Percentiles rank a stretch among this genome's conserved stretches.
Conservation (phyloP, 1,140 invertebrate genomes). For the Drosophila punjabiensis region DNA sequence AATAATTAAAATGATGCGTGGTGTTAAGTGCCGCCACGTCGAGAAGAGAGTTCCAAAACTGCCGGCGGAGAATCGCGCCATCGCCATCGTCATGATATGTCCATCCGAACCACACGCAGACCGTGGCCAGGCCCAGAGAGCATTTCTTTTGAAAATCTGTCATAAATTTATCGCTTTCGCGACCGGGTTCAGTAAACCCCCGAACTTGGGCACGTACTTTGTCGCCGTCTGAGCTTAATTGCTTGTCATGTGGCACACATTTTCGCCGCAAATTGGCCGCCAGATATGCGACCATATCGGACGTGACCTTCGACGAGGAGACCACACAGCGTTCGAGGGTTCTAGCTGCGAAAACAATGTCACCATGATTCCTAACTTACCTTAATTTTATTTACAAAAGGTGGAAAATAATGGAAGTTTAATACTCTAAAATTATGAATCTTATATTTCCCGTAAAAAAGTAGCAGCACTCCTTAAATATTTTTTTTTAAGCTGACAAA, state of each 20-base stretch:
- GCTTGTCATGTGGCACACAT: conserved; percentile 81
- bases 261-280: conserved; percentile 67
- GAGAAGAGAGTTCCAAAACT: conserved; percentile 39
- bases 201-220: conserved; percentile 50
- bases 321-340: conserved; percentile 61
- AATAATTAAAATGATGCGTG: conserved; percentile 84
- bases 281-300: conserved; percentile 58
- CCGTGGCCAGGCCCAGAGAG: conserved; percentile 23
- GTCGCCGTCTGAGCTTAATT: conserved; percentile 64
- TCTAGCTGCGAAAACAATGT: conserved; percentile 34
- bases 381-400: not conserved
- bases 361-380: not conserved
- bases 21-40: conserved; percentile 80
- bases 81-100: conserved; percentile 40
- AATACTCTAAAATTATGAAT: not conserved
- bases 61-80: conserved; percentile 35
- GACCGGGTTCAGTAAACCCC: conserved; percentile 73
- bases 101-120: conserved; percentile 65
- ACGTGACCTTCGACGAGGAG: conserved; percentile 45
- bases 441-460: not conserved
- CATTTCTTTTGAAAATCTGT: conserved; percentile 82
- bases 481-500: not conserved
- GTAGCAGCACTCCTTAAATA: too few species aligned
- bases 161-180: conserved; percentile 83
- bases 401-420: not conserved